Conservation (phyloP, 92 coral and sea anemone species). For the Bergia puertoricense region DNA sequence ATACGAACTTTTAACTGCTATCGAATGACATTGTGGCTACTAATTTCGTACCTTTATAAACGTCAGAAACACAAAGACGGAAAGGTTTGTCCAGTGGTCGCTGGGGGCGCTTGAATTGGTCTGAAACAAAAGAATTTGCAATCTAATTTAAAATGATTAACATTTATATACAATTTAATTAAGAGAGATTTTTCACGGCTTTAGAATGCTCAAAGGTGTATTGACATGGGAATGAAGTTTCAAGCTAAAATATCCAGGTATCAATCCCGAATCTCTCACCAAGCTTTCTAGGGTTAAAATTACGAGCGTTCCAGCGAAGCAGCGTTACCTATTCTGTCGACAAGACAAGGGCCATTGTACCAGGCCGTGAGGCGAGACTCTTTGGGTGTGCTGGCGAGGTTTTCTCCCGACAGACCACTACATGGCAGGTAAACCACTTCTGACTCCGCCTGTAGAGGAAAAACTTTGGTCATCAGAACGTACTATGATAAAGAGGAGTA, state of each 20-base stretch:
- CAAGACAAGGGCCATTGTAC: conserved; percentile 89
- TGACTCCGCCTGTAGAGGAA: conserved; percentile 55
- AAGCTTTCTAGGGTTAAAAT: neutral
- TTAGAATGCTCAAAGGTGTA: no score
- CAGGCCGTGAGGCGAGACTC: conserved; percentile 67
- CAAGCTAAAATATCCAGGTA: no score
- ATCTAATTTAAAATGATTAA: neutral
- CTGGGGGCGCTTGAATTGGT: conserved; percentile 79
- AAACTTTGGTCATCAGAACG: neutral
- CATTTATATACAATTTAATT: no score
- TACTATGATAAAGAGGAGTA: neutral
- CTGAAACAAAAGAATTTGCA: conserved; percentile 42
- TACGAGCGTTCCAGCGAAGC: neutral
- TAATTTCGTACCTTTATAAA: conserved; percentile 79
- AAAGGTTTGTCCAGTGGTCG: conserved; percentile 90
- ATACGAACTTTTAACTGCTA: neutral
- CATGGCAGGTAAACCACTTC: conserved; percentile 94
- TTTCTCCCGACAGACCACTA: conserved; percentile 97
- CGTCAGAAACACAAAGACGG: conserved; percentile 91
- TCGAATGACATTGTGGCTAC: neutral
- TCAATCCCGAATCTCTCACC: neutral
- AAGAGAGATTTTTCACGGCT: no score
- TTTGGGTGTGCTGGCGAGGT: conserved; percentile 65
- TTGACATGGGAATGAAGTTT: no score
- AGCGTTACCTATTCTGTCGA: conserved; percentile 84